phyloP scores from a whole-genome alignment of 2,113 vertebrate genomes.

The Hiodon tergisus region DNA sequence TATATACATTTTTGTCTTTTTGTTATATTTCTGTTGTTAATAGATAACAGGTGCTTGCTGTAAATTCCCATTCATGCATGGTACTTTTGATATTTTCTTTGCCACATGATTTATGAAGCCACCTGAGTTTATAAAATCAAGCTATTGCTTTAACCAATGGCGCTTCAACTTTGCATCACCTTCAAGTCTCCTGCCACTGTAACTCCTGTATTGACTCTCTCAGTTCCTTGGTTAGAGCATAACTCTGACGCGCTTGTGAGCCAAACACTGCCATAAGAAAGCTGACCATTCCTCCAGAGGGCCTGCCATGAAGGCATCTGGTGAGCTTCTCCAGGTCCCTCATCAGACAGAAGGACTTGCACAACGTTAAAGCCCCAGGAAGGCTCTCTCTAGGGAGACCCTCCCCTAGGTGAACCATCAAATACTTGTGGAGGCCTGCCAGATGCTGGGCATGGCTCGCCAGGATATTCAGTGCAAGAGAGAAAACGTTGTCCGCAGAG shows the following conservation, averaged over 20 bases:
- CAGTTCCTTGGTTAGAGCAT: not conserved
- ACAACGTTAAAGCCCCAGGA: slow-evolving; percentile 51
- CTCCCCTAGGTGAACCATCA: slow-evolving; percentile 60
- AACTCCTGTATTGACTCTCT: slow-evolving; percentile 16
- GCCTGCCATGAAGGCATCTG: slow-evolving; percentile 33
- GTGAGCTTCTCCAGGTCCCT: slow-evolving; percentile 61
- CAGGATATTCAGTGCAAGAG: slow-evolving; percentile 66
- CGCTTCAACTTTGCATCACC: not conserved
- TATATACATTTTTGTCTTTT: too few species aligned
- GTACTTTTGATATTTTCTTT: too few species aligned
- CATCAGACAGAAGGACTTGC: slow-evolving; percentile 59
- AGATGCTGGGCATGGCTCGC: slow-evolving; percentile 54
- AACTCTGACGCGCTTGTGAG: not conserved
- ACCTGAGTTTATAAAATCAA: not conserved
- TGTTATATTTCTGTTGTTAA: too few species aligned
- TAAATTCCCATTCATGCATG: too few species aligned
- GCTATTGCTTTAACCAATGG: not conserved
- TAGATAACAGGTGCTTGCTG: too few species aligned
- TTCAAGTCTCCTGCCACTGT: not conserved
- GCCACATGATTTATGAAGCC: not conserved
- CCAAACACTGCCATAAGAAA: not conserved
- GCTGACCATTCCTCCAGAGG: not conserved
- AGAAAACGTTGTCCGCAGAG: slow-evolving; percentile 62
- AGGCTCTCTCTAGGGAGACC: slow-evolving; percentile 16
- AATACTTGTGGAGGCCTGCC: slow-evolving; percentile 54